Base-by-base conservation (phyloP, 2,113 vertebrate species). In the Fulmarus glacialis region DNA sequence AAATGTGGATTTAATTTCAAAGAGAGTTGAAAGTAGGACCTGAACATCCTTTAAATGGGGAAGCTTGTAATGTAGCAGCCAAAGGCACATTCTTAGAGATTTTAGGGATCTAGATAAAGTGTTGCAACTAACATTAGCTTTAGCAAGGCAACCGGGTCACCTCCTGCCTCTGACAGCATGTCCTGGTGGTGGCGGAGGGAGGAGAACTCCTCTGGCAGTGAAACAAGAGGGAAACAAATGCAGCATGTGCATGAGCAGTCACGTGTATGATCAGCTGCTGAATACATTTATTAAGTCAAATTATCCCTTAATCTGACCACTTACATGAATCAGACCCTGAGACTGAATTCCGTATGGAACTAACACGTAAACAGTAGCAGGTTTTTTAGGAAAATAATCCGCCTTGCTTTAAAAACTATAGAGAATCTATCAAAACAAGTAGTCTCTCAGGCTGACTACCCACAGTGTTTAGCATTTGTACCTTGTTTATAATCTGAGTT, bases 291-390 rank as follows among this genome's bases (percentile, higher is more conserved):
- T 83, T 58, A 68, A 79, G 7, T 36, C 38, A 58, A 52, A 84
- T 91, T 38, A 74, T 87, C 64, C 73, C 38, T 66, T 82, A 36
- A 40, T 91, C 92, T 93, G 48, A 40, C 72, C 55, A 36, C 29
- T 42, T 89, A 1, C 38, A 13, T 43, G 77, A 77, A 38, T 48
- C 87, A 89, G 64, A 27, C 59, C 40, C 55, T 2, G 3, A n/a
- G 27, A 40, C 68, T 70, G 72, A 73, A 66, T 74, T 81, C 59
- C 27, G 0, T 48, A 8, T 48, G 74, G 42, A 67, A 52, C 30
- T 40, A 43, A 19, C 38, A 17, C 0, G 0, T 50, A 19, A 67
- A 27, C 1, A 5, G 34, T 13, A 23, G 50, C 34, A 59, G 64
- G 10, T 42, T 50, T 80, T 89, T 75, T 12, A 50, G 81, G 50